These are phyloP conservation scores for Glareola pratincola DNA, from an alignment of 2,113 vertebrate genomes.

Conservation along the genomic window DNA sequence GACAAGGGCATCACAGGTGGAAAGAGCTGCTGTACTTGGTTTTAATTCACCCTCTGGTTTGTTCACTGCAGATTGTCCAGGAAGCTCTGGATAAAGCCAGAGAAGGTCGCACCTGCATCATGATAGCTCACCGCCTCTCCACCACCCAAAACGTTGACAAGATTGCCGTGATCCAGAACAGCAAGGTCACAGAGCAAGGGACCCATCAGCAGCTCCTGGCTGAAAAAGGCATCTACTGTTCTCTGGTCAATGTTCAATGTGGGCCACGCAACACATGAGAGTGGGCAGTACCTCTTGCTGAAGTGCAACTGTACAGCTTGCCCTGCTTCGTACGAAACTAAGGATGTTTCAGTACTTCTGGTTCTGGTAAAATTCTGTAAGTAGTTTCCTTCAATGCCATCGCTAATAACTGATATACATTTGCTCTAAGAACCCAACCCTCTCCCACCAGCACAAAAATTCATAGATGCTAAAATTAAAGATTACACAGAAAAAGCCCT, in stretches of 20 bases:
- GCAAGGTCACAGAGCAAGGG: slow-evolving; percentile 78
- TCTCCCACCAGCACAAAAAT: neutral
- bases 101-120: slow-evolving; percentile 84
- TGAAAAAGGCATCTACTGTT: slow-evolving; percentile 78
- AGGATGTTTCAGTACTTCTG: neutral
- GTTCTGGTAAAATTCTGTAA: neutral
- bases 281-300: neutral
- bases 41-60: neutral
- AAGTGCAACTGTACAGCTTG: neutral
- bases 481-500: neutral
- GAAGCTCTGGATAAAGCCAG: slow-evolving; percentile 87
- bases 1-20: neutral
- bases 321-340: neutral
- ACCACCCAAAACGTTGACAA: slow-evolving; percentile 86
- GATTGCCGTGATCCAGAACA: slow-evolving; percentile 81
- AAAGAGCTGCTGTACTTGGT: neutral
- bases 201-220: slow-evolving; percentile 86
- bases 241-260: slow-evolving; percentile 78
- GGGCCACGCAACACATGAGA: slow-evolving; percentile 18
- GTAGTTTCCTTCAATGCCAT: neutral
- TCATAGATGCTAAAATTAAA: neutral
- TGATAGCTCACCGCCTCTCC: slow-evolving; percentile 85
- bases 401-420: neutral
- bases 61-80: slow-evolving; percentile 80
- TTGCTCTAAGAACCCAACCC: neutral